phyloP scores from a whole-genome alignment of 92 coral and sea anemone genomes.

The Phenganax subtilis region DNA sequence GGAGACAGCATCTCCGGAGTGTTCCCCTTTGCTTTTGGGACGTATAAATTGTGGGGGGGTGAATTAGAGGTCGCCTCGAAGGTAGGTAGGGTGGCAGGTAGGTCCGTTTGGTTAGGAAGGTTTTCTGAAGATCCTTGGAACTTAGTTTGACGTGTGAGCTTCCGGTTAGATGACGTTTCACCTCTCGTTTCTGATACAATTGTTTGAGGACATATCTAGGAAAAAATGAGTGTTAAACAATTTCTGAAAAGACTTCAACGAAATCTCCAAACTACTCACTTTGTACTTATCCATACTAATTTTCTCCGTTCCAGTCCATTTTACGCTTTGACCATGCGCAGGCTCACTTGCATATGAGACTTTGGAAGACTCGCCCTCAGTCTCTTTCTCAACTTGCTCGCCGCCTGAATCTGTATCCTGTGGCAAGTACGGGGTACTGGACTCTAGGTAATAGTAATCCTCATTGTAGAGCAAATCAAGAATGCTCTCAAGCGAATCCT shows the following conservation, averaged over 20 bases:
- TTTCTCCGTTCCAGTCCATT: conserved; percentile 32
- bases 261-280: neutral
- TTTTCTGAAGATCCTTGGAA: conserved; percentile 22
- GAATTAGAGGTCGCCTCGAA: neutral
- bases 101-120: neutral
- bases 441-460: conserved; percentile 34
- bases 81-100: neutral
- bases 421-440: conserved; percentile 35
- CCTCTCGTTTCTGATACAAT: conserved; percentile 8
- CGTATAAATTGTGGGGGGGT: neutral
- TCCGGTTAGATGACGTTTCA: neutral
- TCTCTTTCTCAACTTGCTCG: neutral
- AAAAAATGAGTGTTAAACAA: neutral
- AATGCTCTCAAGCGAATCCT: conserved; percentile 32
- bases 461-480: conserved; percentile 31
- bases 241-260: neutral
- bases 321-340: conserved; percentile 19
- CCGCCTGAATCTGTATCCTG: conserved; percentile 22
- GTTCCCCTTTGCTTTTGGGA: neutral
- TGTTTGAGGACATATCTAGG: conserved; percentile 27
- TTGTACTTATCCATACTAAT: conserved; percentile 24
- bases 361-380: conserved; percentile 9
- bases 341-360: conserved; percentile 29
- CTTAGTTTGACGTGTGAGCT: conserved; percentile 29
- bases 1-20: neutral